Conservation (phyloP, 2,888 invertebrate genomes). For the Drosophila differens region DNA sequence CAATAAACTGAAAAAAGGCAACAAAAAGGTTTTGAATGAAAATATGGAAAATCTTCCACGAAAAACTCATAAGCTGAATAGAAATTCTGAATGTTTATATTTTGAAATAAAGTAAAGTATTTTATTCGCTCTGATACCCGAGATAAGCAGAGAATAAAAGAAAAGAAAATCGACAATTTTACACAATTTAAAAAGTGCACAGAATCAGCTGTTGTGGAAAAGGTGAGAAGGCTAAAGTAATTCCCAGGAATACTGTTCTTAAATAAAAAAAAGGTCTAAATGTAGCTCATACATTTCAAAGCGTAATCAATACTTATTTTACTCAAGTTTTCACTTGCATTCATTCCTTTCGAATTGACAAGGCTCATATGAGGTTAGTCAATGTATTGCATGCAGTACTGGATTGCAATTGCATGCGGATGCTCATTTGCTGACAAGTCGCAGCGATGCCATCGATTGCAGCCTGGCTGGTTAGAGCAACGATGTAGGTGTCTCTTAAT, state of each 20-base stretch:
- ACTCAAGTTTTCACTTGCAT: background rate
- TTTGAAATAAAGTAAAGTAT: background rate
- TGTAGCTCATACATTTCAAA: background rate
- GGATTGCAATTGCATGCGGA: slow-evolving; percentile 27
- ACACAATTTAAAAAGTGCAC: background rate
- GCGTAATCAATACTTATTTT: background rate
- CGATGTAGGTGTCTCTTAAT: slow-evolving; percentile 61
- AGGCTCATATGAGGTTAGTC: slow-evolving; percentile 1
- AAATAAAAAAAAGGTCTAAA: background rate
- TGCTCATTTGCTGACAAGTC: slow-evolving; percentile 44
- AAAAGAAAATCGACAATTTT: background rate
- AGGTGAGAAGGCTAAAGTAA: background rate
- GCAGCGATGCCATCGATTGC: slow-evolving; percentile 24
- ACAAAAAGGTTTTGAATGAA: background rate
- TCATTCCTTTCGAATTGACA: background rate
- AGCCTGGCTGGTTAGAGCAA: slow-evolving; percentile 1
- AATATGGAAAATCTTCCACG: background rate
- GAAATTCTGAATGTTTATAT: background rate
- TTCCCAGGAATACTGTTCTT: background rate
- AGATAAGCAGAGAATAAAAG: background rate
- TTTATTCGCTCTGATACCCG: background rate
- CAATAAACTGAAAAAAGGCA: slow-evolving; percentile 18
- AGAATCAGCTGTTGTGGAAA: background rate
- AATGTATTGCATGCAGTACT: background rate
- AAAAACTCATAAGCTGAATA: background rate